Evolutionary conservation across 2,797 vertebrate species (phyloP).

Genomic region (Anas flavirostris): DNA sequence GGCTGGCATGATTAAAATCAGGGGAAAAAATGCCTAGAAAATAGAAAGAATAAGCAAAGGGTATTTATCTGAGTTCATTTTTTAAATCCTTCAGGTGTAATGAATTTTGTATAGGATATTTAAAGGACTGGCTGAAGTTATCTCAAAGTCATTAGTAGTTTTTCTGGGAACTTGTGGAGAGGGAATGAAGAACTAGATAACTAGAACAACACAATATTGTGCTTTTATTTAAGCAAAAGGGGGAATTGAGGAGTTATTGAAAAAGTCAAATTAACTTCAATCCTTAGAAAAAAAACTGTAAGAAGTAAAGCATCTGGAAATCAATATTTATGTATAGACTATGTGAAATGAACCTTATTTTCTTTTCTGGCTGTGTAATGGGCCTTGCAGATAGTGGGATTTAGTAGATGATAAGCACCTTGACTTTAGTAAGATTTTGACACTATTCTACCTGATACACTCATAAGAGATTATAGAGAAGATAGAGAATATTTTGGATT

Average conservation of each 20-base stretch:
- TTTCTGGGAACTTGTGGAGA: background rate
- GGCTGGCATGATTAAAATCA: background rate
- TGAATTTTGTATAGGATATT: constrained; percentile 28
- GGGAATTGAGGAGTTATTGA: background rate
- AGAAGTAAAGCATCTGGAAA: constrained; percentile 43
- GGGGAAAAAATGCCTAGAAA: background rate
- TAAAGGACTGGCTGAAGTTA: constrained; percentile 1
- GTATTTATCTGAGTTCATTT: background rate
- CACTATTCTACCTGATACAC: background rate
- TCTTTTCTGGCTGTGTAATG: constrained; percentile 27
- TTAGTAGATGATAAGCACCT: background rate
- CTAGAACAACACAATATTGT: background rate
- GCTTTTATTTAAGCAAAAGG: background rate
- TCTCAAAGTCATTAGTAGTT: constrained; percentile 7
- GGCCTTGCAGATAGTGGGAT: constrained; percentile 3
- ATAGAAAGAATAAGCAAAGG: background rate
- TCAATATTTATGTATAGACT: constrained; percentile 49
- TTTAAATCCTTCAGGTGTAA: background rate
- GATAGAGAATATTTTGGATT: background rate
- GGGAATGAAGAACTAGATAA: background rate
- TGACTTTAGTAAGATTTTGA: constrained; percentile 21
- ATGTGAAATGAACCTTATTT: constrained; percentile 38
- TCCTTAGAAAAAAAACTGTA: background rate
- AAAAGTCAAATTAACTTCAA: constrained; percentile 26
- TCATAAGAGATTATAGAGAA: background rate